A percentile compares a stretch with the other conserved stretches of the same genome.
Evolutionary conservation across 2,888 invertebrate species (phyloP).

Genomic region (Patella caerulea): DNA sequence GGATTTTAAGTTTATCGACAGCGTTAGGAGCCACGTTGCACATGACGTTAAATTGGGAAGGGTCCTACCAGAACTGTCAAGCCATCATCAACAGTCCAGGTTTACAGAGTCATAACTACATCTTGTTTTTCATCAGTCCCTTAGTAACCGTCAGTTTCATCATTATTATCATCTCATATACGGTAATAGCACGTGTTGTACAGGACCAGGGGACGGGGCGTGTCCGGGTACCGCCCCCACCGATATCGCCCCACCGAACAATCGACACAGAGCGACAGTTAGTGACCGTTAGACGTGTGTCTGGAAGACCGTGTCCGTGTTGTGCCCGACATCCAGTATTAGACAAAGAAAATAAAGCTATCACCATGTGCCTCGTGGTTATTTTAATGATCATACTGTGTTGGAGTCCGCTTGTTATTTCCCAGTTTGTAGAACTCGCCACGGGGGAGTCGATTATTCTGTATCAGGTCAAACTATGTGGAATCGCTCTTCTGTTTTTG

Average conservation of each 20-base stretch:
- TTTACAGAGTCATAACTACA: constrained; percentile 48
- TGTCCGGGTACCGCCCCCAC: neutral
- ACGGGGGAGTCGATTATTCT: constrained; percentile 58
- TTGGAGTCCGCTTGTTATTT: constrained; percentile 59
- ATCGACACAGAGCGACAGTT: neutral
- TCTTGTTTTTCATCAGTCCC: constrained; percentile 57
- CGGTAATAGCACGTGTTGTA: constrained; percentile 51
- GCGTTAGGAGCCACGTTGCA: constrained; percentile 55
- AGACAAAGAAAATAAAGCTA: constrained; percentile 54
- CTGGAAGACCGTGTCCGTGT: constrained; percentile 30
- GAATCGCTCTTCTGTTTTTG: constrained; percentile 60
- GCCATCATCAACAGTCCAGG: constrained; percentile 49
- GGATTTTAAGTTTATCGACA: constrained; percentile 50
- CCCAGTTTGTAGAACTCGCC: constrained; percentile 53
- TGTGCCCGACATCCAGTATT: constrained; percentile 40
- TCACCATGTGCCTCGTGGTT: constrained; percentile 59
- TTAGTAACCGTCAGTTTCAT: constrained; percentile 48
- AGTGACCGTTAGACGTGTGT: neutral
- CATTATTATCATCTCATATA: constrained; percentile 49
- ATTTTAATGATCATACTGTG: constrained; percentile 55
- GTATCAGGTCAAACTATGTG: constrained; percentile 62
- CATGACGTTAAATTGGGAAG: constrained; percentile 50
- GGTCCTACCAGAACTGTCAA: constrained; percentile 47
- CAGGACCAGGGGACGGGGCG: constrained; percentile 38
- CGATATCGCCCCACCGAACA: neutral